phyloP scores from a whole-genome alignment of 2,888 invertebrate genomes.

The Noctua janthe region DNA sequence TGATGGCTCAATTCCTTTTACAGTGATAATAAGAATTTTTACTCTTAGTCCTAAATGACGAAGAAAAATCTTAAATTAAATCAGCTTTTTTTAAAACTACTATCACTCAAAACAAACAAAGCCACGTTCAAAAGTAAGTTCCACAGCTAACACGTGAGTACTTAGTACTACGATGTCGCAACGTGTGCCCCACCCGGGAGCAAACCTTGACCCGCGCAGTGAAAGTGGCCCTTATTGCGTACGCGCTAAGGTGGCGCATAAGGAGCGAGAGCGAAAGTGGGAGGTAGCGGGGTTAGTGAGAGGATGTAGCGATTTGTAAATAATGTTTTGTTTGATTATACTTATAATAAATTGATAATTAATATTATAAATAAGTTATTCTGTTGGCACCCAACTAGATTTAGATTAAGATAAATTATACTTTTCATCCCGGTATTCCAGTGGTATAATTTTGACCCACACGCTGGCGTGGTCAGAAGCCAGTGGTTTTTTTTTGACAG shows the following conservation, averaged over 20 bases:
- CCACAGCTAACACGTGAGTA: conserved; percentile 21
- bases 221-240: conserved; percentile 68
- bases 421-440: no score
- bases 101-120: neutral
- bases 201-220: conserved; percentile 65
- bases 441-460: no score
- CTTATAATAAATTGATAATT: no score
- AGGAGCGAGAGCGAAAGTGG: conserved; percentile 63
- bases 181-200: conserved; percentile 49
- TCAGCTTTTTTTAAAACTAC: neutral
- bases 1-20: neutral
- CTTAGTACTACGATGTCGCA: conserved; percentile 38
- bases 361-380: no score
- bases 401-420: no score
- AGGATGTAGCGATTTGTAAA: conserved; percentile 19
- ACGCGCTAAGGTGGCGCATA: conserved; percentile 38
- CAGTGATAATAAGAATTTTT: neutral
- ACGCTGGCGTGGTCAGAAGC: no score
- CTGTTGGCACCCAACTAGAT: no score
- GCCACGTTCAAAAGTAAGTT: conserved; percentile 3
- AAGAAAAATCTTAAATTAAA: neutral
- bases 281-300: conserved; percentile 22
- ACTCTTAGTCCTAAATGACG: neutral
- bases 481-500: no score
- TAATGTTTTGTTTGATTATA: neutral